Base-by-base conservation (phyloP, 1,140 invertebrate species). In the Drosophila takahashii region DNA sequence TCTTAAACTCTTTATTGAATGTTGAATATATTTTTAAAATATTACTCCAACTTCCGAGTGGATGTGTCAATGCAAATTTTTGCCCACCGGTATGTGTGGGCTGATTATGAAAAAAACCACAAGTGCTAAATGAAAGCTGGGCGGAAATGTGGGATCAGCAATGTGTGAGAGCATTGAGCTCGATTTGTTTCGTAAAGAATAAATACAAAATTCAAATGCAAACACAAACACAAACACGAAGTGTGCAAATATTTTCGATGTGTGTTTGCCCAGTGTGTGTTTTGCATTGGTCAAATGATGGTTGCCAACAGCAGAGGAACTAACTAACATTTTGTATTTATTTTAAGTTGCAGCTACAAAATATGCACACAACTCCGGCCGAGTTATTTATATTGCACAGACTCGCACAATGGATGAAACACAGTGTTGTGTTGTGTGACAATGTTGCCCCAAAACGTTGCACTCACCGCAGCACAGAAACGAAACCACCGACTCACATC, bases 271-370 rank as follows among this genome's bases (percentile, higher is more conserved):
- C 13, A 36, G 18, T 52, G 18, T 52, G n/a, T 75, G 13, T 15
- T 34, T 66, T 83, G 72, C 66, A 72, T 64, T 72, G 67, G 67
- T 83, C 75, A 83, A 85, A 69, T 75, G 75, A 50, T 77, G 73
- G 73, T 58, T 53, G 70, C 48, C 67, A 48, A 36, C 58, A 77
- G 42, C 58, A 66, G 16, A 54, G 52, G 51, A 78, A 64, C 54
- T 69, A 83, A 67, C 67, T 70, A 74, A 34, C 78, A 71, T 52
- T 85, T 86, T 77, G 64, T 86, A 86, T 86, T 81, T 86, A 78
- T 81, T 85, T 78, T 50, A 85, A 85, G 81, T 86, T 86, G 77
- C 70, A 67, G 64, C 66, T 75, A 81, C 78, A 81, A 85, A 85
- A 85, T 86, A 86, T 85, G 78, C 77, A 86, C 81, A 86, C 79